Base-by-base conservation (phyloP, 2,113 vertebrate species). In the Grammomys surdaster region DNA sequence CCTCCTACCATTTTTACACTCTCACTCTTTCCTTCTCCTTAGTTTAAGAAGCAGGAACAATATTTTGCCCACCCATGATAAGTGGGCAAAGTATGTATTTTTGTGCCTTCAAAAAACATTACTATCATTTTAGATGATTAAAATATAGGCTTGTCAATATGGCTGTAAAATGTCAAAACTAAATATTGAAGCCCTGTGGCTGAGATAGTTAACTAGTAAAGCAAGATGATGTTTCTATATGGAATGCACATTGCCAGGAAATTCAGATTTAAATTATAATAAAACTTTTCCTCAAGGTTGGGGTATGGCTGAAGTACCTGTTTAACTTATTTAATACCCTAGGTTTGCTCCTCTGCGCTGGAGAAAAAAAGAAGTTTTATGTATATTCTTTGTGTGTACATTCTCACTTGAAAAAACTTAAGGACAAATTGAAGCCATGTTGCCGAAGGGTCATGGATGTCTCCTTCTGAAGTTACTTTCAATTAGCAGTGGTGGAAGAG, bases 171-270 rank as follows among this genome's bases (percentile, higher is more conserved):
- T 51, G 60, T 90, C 85, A 58, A 75, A 90, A 31, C 20, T 7
- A 65, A 63, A 20, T 46, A 28, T 46, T 93, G 36, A 63, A 76
- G 48, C 40, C 51, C 31, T 1, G 73, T 70, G 19, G 4, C 51
- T 82, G 28, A 76, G 12, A 60, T 9, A 48, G 89, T 70, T 56
- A 90, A 77, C 48, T 46, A 88, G 48, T 9, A 93, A 95, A 91
- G 7, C 77, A 72, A 82, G 14, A 69, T 65, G 0, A 81, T 60
- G 48, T 78, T 93, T 70, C 72, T 89, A 33, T 84, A 13, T 72
- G 80, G 51, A 78, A 89, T 54, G 12, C 14, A 26, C 28, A 84
- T 60, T 63, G 40, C 36, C 22, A 43, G 56, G 56, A 65, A 46
- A 65, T 85, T 63, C 60, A 85, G 14, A 20, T 85, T 65, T 63